phyloP scores from a whole-genome alignment of 2,888 invertebrate species.

The Nomada lathburiana region DNA sequence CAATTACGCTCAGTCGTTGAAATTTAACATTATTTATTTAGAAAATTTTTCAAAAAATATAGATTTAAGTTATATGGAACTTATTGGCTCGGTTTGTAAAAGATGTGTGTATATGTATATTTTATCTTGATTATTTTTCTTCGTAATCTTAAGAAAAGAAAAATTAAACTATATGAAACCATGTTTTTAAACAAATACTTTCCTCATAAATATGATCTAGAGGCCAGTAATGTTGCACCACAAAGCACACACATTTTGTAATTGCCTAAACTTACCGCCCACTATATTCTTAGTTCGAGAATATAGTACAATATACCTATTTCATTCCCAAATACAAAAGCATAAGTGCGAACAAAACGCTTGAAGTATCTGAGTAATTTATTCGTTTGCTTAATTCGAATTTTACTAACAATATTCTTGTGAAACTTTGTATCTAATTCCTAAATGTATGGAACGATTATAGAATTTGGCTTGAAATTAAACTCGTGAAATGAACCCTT shows the following conservation, averaged over 20 bases:
- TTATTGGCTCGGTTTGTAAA: not conserved
- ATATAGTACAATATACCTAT: slow-evolving; percentile 10
- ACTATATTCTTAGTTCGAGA: slow-evolving; percentile 28
- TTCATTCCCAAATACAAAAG: slow-evolving; percentile 23
- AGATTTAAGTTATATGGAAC: not conserved
- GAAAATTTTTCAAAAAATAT: not conserved
- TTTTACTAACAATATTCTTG: slow-evolving; percentile 30
- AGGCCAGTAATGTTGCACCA: slow-evolving; percentile 55
- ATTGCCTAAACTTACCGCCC: slow-evolving; percentile 43
- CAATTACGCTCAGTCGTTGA: not conserved
- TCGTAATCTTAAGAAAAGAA: not conserved
- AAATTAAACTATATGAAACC: not conserved
- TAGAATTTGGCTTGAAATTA: slow-evolving; percentile 31
- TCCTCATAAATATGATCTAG: slow-evolving; percentile 5
- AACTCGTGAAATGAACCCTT: slow-evolving; percentile 11
- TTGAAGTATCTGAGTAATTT: slow-evolving; percentile 5
- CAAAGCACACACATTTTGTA: slow-evolving; percentile 41
- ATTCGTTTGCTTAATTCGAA: slow-evolving; percentile 32
- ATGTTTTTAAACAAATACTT: not conserved
- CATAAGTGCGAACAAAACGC: slow-evolving; percentile 26
- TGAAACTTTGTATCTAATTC: slow-evolving; percentile 33
- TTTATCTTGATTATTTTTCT: not conserved
- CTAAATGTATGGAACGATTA: slow-evolving; percentile 8
- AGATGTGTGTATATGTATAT: not conserved
- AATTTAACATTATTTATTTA: not conserved